Evolutionary conservation across 2,113 vertebrate genomes (phyloP).

Genomic region (Gracilinanus agilis): DNA sequence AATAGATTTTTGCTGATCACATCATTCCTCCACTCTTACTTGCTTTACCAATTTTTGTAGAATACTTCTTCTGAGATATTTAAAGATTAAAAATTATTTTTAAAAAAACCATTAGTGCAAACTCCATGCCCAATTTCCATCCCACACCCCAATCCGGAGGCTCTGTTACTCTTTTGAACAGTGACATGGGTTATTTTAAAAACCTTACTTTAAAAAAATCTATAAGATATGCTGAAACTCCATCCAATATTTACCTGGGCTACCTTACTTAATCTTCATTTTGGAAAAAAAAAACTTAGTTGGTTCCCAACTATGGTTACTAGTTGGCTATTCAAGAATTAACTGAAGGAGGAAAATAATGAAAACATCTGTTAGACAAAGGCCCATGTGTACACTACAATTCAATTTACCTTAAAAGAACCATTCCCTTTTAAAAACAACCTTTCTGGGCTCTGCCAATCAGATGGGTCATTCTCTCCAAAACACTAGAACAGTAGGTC

Average conservation of each 20-base stretch:
- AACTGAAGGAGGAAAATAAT: not conserved
- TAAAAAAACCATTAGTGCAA: not conserved
- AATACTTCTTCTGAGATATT: conserved; percentile 23
- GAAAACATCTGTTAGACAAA: not conserved
- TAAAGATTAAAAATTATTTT: conserved; percentile 3
- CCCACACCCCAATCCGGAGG: conserved; percentile 32
- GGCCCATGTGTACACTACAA: not conserved
- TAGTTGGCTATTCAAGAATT: not conserved
- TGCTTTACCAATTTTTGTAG: not conserved
- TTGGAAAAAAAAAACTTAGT: not conserved
- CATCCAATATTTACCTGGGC: not conserved
- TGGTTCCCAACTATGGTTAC: not conserved
- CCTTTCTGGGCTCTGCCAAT: not conserved
- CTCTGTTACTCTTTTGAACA: conserved; percentile 17
- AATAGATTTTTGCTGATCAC: not conserved
- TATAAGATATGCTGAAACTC: not conserved
- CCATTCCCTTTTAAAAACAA: not conserved
- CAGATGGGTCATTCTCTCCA: conserved; percentile 24
- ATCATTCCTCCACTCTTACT: not conserved
- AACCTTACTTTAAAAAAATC: not conserved
- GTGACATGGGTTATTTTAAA: not conserved
- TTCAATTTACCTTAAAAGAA: conserved; percentile 4
- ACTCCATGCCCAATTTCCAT: conserved; percentile 9
- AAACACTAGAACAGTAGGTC: conserved; percentile 25
- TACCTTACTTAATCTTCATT: not conserved